Conservation (phyloP, 2,113 vertebrate species). For the Peromyscus polionotus region DNA sequence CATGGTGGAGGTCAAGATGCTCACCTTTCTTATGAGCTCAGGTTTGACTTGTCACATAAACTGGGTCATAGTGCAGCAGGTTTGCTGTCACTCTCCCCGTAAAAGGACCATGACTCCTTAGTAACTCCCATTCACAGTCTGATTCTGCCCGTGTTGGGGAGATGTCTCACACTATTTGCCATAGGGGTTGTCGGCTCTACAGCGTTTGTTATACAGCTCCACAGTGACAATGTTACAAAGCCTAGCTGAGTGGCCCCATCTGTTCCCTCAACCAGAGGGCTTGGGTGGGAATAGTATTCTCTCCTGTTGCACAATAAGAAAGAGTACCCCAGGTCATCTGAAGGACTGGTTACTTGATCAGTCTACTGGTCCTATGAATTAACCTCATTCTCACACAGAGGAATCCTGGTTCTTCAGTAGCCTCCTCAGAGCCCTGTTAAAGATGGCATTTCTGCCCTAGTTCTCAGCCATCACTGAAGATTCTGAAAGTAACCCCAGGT, state of each 20-base stretch:
- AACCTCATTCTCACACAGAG: not conserved
- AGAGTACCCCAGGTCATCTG: not conserved
- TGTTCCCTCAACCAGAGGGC: not conserved
- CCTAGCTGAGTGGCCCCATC: not conserved
- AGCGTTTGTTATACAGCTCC: no score
- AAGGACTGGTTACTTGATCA: no score
- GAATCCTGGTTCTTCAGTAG: not conserved
- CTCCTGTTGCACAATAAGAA: no score
- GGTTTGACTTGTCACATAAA: not conserved
- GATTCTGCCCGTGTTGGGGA: not conserved
- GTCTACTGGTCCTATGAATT: no score
- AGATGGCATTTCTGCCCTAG: not conserved
- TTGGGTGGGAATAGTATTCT: not conserved
- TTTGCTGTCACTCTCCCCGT: rapidly evolving
- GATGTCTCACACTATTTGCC: rapidly evolving
- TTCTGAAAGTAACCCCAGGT: not conserved
- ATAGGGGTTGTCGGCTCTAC: no score
- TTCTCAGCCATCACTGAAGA: not conserved
- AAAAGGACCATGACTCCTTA: rapidly evolving
- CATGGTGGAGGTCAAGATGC: rapidly evolving
- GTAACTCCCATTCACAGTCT: rapidly evolving
- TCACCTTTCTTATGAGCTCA: rapidly evolving
- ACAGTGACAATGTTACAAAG: rapidly evolving
- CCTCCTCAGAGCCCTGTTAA: not conserved
- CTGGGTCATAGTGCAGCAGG: rapidly evolving